Base-by-base conservation (phyloP, 2,888 invertebrate genomes). In the Acrocyrtus sp. region DNA sequence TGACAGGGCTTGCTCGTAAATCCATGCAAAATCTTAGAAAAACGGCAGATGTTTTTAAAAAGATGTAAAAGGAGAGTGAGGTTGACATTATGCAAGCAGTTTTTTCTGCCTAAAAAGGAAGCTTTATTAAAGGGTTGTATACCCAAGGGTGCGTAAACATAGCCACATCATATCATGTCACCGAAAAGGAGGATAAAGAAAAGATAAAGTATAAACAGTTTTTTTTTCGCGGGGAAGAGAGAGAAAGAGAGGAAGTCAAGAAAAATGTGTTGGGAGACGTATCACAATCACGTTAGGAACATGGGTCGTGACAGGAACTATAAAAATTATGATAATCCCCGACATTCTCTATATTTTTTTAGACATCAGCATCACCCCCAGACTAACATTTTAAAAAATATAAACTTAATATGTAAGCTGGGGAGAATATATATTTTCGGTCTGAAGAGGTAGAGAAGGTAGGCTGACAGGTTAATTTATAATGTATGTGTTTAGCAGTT, bases 231-330 rank as follows among this genome's bases (percentile, higher is more conserved):
- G n/a, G n/a, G n/a, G 22, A 47, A 26, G 62, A 26, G 27, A 45
- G 54, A 34, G 45, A 50, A 43, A 41, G 34, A 53, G 53, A 50
- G 68, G 61, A 69, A 69, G 69, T 69, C 54, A 61, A 61, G 61
- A 69, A 47, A 69, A 61, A 69, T 69, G 61, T 61, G 54, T 47
- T 51, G 47, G 57, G 58, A 58, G 58, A 58, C 51, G 43, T 53
- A 57, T 58, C 57, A 67, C 58, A 60, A 53, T 53, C 53, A 45
- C 15, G 41, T 57, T 43, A 17, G 17, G 15, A 27, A 51, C 68
- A 53, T 56, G 61, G 61, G 69, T 69, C 69, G 69, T 69, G 69
- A 69, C 69, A 61, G 69, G 69, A 69, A 69, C 61, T 56, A 69
- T 54, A 69, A 69, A 68, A 69, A 69, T 69, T 61, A 61, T 69